phyloP scores from a whole-genome alignment of 2,888 invertebrate species.

The Rhagium mordax region DNA sequence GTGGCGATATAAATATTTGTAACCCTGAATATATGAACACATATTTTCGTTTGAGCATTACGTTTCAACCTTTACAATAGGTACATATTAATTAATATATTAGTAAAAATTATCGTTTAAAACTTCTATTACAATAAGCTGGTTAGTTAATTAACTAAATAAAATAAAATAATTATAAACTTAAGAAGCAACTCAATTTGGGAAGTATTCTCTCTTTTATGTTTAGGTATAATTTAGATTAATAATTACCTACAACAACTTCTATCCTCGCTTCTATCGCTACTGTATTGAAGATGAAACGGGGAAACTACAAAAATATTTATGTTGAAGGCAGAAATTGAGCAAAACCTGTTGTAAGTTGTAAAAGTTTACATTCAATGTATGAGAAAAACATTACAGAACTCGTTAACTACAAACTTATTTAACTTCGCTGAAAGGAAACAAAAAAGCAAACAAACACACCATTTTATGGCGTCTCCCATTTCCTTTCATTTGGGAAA shows the following conservation, averaged over 20 bases:
- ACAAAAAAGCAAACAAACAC: conserved; percentile 47
- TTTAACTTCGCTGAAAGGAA: conserved; percentile 46
- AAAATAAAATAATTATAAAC: background rate
- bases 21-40: too few relatives aligned
- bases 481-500: conserved; percentile 42
- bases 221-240: conserved; percentile 3
- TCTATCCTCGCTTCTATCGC: too few relatives aligned
- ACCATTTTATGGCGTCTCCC: conserved; percentile 43
- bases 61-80: too few relatives aligned
- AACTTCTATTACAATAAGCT: background rate
- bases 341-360: conserved; percentile 28
- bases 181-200: background rate
- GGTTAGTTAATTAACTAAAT: background rate
- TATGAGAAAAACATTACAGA: conserved; percentile 45
- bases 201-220: background rate
- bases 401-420: conserved; percentile 49
- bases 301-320: conserved; percentile 17
- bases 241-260: background rate
- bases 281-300: background rate
- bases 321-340: conserved; percentile 23
- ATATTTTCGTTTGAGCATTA: too few relatives aligned
- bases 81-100: too few relatives aligned
- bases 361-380: conserved; percentile 35
- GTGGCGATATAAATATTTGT: too few relatives aligned
- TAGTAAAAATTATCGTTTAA: too few relatives aligned